These are phyloP conservation scores for Drosophila parthenogenetica DNA, from an alignment of 2,888 invertebrate species.

Conservation along the genomic window DNA sequence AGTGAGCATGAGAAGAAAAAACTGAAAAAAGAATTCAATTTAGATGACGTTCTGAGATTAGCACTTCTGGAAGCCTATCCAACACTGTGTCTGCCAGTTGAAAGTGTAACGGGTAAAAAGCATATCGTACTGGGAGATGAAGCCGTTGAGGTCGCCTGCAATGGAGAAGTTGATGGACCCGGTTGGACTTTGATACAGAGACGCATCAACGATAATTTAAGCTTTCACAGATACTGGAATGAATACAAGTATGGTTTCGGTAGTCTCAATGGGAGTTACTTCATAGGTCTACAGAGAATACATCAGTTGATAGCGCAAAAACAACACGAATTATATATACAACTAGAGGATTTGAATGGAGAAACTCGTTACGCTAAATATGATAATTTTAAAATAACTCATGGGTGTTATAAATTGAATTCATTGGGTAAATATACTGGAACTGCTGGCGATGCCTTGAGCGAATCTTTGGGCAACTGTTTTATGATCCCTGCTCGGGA, in stretches of 20 bases:
- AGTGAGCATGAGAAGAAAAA: neutral
- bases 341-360: constrained; percentile 87
- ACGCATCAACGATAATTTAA: constrained; percentile 87
- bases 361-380: constrained; percentile 86
- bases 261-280: constrained; percentile 88
- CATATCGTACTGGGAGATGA: fast-evolving
- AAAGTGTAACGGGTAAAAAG: neutral
- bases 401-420: neutral
- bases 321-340: constrained; percentile 86
- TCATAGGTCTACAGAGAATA: constrained; percentile 89
- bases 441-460: constrained; percentile 8
- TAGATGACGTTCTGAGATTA: neutral
- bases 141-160: constrained; percentile 86
- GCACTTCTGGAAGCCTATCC: constrained; percentile 17
- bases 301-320: constrained; percentile 83
- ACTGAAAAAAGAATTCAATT: neutral
- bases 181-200: constrained; percentile 90
- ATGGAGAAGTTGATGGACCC: constrained; percentile 86
- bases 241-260: constrained; percentile 89
- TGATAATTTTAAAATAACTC: constrained; percentile 7
- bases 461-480: fast-evolving
- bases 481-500: neutral
- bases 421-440: constrained; percentile 25
- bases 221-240: constrained; percentile 87
- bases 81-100: constrained; percentile 18